Conservation (phyloP, 2,888 invertebrate species). For the Drosophila algonquin region DNA sequence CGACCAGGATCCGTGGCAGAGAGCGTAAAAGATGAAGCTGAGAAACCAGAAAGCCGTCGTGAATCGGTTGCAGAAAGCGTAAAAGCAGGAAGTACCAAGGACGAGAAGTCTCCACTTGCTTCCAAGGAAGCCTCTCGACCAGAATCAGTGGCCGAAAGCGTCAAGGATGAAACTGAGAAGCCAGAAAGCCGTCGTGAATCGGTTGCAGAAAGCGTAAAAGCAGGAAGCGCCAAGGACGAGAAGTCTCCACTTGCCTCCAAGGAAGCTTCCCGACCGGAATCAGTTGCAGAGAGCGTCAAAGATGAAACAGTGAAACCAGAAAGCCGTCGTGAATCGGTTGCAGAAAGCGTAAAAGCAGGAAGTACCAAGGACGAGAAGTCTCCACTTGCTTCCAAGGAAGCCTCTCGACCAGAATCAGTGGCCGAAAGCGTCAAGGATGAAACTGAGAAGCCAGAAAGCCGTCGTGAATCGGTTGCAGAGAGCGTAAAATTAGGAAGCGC, state of each 20-base stretch:
- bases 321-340: conserved; percentile 35
- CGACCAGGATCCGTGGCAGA: background rate
- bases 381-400: too few relatives aligned
- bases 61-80: conserved; percentile 37
- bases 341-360: conserved; percentile 17
- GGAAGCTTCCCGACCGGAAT: conserved; percentile 36
- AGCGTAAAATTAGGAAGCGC: too few relatives aligned
- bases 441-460: background rate
- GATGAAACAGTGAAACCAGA: conserved; percentile 24
- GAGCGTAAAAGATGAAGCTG: too few relatives aligned
- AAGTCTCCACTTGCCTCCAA: conserved; percentile 22
- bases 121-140: conserved; percentile 48
- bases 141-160: conserved; percentile 9
- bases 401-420: too few relatives aligned
- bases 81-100: conserved; percentile 20
- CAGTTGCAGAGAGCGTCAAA: conserved; percentile 34
- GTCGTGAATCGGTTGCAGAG: too few relatives aligned
- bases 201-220: conserved; percentile 15
- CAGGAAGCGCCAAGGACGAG: conserved; percentile 40
- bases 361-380: conserved; percentile 15
- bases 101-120: conserved; percentile 29
- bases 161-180: background rate
- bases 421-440: conserved; percentile 20
- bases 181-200: conserved; percentile 28
- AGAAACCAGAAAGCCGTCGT: background rate